These are phyloP conservation scores for pig (Sus scrofa) DNA, from an alignment of 2,113 vertebrate species.

Conservation along the genomic window DNA sequence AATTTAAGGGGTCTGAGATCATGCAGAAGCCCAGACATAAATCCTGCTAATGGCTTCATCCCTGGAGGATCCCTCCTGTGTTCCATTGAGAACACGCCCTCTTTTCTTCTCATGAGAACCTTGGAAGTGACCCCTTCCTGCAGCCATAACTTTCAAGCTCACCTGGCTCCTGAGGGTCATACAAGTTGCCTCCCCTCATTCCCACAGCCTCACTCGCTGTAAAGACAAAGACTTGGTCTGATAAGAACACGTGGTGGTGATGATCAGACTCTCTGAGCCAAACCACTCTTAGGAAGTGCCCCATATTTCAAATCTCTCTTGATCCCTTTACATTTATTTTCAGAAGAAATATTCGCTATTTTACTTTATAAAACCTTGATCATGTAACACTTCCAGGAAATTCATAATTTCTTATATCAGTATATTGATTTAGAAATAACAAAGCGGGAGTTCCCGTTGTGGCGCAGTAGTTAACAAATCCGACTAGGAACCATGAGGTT, in stretches of 20 bases:
- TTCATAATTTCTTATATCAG: background rate
- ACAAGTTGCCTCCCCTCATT: background rate
- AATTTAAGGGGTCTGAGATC: constrained; percentile 67
- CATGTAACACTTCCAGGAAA: background rate
- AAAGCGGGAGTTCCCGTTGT: too few species aligned
- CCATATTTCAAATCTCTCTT: background rate
- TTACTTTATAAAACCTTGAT: background rate
- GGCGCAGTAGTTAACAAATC: too few species aligned
- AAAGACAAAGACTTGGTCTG: background rate
- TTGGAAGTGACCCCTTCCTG: background rate
- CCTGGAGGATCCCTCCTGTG: background rate
- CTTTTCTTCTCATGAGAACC: constrained; percentile 39
- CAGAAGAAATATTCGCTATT: background rate
- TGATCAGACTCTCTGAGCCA: constrained; percentile 60
- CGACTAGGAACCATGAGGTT: too few species aligned
- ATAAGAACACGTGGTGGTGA: background rate
- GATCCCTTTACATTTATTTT: background rate
- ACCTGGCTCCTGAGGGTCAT: background rate
- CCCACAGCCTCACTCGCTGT: background rate
- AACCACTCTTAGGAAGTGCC: background rate
- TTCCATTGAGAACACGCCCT: background rate
- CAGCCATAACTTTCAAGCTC: background rate
- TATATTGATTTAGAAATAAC: background rate
- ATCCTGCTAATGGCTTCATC: constrained; percentile 41
- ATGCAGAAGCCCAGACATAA: constrained; percentile 45